These are phyloP conservation scores for Ricordea florida DNA, from an alignment of 92 coral and sea anemone genomes.

Conservation along the genomic window DNA sequence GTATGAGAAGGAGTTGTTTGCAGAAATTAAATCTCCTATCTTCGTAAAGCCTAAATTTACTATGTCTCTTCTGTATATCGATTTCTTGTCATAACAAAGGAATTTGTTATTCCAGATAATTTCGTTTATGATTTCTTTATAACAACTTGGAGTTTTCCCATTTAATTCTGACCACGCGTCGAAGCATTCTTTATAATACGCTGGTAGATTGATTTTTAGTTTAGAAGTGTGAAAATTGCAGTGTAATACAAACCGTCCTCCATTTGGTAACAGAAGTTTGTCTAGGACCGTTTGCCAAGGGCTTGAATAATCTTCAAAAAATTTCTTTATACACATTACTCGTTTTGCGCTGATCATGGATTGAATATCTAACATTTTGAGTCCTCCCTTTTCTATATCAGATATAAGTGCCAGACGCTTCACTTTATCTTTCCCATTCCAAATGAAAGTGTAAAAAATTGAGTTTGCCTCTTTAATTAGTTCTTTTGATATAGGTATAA, in stretches of 20 bases:
- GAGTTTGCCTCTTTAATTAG: too few relatives aligned
- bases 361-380: constrained; percentile 1
- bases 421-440: too few relatives aligned
- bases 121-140: neutral
- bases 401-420: neutral
- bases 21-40: neutral
- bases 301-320: neutral
- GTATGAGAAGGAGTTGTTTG: neutral
- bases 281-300: neutral
- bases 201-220: neutral
- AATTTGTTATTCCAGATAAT: neutral
- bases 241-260: constrained; percentile 9
- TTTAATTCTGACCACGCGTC: constrained; percentile 3
- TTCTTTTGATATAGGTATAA: too few relatives aligned
- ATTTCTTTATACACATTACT: too few relatives aligned
- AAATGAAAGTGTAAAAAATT: too few relatives aligned
- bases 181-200: neutral
- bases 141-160: constrained; percentile 9
- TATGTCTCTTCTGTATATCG: too few relatives aligned
- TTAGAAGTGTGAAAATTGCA: too few relatives aligned
- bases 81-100: constrained; percentile 5
- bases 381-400: constrained; percentile 7
- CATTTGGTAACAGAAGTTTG: constrained; percentile 1
- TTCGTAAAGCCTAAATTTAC: neutral
- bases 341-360: neutral